Base-by-base conservation (phyloP, 2,888 invertebrate genomes). In the Mesorhabditis belari region DNA sequence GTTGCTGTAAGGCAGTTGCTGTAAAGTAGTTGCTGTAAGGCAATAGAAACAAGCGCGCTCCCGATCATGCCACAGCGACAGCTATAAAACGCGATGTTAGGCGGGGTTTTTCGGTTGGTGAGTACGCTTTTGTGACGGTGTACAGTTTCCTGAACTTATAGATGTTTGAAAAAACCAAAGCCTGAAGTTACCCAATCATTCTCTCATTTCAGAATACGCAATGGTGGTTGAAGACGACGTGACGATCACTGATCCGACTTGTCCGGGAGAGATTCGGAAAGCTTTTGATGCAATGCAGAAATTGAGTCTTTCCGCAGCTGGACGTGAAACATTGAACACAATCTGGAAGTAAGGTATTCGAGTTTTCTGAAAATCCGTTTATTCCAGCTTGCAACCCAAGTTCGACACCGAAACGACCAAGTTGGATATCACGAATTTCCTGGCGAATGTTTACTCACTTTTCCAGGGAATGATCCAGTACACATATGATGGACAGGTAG, bases 391-490 rank as follows among this genome's bases (percentile, higher is more conserved):
- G n/a, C 6, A 56, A 1, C 75, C 75, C 5, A 52, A 62, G 17
- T 71, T 75, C 60, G 29, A 53, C 21, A 58, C 49, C 12, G 60
- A 71, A 27, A 55, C 60, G 17, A 64, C 63, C 25, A 66, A 70
- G 50, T 60, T 61, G 12, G 74, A 75, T 25, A 66, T 71, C 54
- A 70, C 71, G 52, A 75, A 76, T 60, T 75, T 75, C 66, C 70
- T 75, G 35, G 59, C 68, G 9, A 73, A 73, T 25, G 26, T 73
- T 19, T 69, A 63, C 57, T 57, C 66, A 27, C 63, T 62, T 27
- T 73, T 63, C 68, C 73, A 73, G 53, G 71, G 66, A 52, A 65
- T 71, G 6, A 62, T 67, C 50, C 73, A 73, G 57, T 73, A 73
- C 51, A 70, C 73, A 35, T 66, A 66, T 44, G 73, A 73, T 55